Base-by-base conservation (phyloP, 2,888 invertebrate species). In the Alloplasta piceator region DNA sequence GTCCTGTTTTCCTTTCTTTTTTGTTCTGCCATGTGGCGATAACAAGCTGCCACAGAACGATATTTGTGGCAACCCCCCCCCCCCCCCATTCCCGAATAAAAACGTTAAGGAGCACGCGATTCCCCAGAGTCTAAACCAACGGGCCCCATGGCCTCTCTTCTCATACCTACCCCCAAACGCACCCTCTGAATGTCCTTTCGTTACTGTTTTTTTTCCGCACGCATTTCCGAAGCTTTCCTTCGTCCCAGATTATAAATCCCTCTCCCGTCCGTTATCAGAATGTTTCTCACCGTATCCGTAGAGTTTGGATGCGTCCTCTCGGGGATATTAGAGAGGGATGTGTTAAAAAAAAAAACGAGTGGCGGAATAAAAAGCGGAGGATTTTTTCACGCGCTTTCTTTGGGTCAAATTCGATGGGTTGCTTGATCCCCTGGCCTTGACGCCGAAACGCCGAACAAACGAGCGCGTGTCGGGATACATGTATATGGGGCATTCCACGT, bases 11-110 rank as follows among this genome's bases (percentile, higher is more conserved):
- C 14, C 43, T 16, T 39, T 46, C 41, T 43, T 43, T 12, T 4
- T 43, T 43, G 48, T 56, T 50, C 80, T 76, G 81, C 78, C 82
- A 78, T 73, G 78, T 63, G 84, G 75, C 80, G 78, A 82, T 81
- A 79, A 80, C 82, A 77, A 26, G 72, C 78, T 77, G 77, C 72
- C 70, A 67, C 60, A 64, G 64, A 70, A 80, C 55, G 55, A 74
- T 26, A 26, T 66, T 73, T 48, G 48, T 26, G 26, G 26, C 26
- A 26, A 26, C 26, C 26, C 26, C 26, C 26, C 1, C 3, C 3
- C 26, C 26, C 3, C 26, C 26, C 26, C n/a, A n/a, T 26, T 26
- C 1, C 26, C 26, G 26, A 26, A 26, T 26, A 26, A 26, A 26
- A 26, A 26, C 26, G 26, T 26, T 26, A 26, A 26, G 26, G 26